A percentile compares a stretch with the other conserved stretches of the same genome.
Evolutionary conservation across 1,140 invertebrate species (phyloP).

Genomic region (Ptiloglossa arizonensis): DNA sequence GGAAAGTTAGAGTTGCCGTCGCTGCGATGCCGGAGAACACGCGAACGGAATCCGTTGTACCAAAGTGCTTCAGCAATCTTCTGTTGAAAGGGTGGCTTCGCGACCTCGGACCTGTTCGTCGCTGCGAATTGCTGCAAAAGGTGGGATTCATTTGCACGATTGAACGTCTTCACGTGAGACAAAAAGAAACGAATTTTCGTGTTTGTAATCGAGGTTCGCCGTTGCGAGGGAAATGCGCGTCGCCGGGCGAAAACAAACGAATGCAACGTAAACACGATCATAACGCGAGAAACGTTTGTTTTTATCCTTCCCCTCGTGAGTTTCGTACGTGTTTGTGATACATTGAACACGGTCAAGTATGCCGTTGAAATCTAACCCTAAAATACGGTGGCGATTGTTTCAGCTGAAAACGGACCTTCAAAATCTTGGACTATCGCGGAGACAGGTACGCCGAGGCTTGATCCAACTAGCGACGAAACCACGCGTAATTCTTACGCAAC

Average conservation of each 20-base stretch:
- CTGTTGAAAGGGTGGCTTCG: constrained; percentile 41
- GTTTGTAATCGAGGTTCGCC: no score
- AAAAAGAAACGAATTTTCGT: no score
- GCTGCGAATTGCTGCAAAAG: constrained; percentile 39
- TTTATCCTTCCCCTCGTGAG: not conserved
- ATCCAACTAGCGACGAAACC: constrained; percentile 39
- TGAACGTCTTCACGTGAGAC: no score
- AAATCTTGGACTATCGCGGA: constrained; percentile 24
- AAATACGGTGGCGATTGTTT: constrained; percentile 38
- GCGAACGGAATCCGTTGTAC: not conserved
- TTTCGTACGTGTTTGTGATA: not conserved
- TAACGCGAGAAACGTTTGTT: not conserved
- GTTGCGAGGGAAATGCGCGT: not conserved
- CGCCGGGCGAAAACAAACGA: not conserved
- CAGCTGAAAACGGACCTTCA: constrained; percentile 42
- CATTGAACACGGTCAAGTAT: not conserved
- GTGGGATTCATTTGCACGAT: constrained; percentile 16
- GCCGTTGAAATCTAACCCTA: not conserved
- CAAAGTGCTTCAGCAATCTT: constrained; percentile 19
- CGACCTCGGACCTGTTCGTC: constrained; percentile 3
- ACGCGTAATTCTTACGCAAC: constrained; percentile 27
- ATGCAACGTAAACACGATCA: not conserved
- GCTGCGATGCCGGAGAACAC: not conserved
- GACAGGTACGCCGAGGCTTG: constrained; percentile 10
- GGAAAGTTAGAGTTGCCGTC: no score